Conservation (phyloP, 1,140 invertebrate species). For the Phthorimaea operculella region DNA sequence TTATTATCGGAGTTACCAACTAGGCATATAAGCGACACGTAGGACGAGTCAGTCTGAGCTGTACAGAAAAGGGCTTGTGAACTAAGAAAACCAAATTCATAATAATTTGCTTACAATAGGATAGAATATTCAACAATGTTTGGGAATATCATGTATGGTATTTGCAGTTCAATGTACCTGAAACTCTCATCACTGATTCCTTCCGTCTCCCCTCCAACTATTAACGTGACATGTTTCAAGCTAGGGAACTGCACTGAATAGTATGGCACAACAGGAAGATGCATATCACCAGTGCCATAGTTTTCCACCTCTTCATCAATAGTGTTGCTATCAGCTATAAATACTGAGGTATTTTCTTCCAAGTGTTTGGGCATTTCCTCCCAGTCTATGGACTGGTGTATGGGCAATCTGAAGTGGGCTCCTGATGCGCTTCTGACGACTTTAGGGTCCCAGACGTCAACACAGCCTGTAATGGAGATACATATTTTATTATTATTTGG, state of each 20-base stretch:
- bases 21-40: too few relatives aligned
- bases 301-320: conserved; percentile 22
- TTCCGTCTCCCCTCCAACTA: conserved; percentile 91
- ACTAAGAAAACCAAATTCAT: too few relatives aligned
- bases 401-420: conserved; percentile 83
- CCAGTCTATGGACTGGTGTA: conserved; percentile 75
- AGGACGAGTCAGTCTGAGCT: too few relatives aligned
- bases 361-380: conserved; percentile 70
- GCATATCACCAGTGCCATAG: conserved; percentile 24
- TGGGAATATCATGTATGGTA: too few relatives aligned
- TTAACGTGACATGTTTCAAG: conserved; percentile 69
- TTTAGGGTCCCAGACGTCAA: conserved; percentile 90
- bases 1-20: too few relatives aligned
- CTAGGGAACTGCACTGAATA: conserved; percentile 70
- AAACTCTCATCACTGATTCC: conserved; percentile 78
- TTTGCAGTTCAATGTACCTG: conserved; percentile 37
- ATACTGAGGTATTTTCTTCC: conserved; percentile 68
- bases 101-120: too few relatives aligned
- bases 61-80: too few relatives aligned
- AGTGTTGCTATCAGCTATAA: conserved; percentile 78
- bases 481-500: too few relatives aligned
- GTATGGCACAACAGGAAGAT: conserved; percentile 73
- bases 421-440: conserved; percentile 84
- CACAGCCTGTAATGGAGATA: conserved; percentile 75
- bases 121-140: too few relatives aligned